Base-by-base conservation (phyloP, 92 coral and sea anemone species). In the Actinernus sp. region DNA sequence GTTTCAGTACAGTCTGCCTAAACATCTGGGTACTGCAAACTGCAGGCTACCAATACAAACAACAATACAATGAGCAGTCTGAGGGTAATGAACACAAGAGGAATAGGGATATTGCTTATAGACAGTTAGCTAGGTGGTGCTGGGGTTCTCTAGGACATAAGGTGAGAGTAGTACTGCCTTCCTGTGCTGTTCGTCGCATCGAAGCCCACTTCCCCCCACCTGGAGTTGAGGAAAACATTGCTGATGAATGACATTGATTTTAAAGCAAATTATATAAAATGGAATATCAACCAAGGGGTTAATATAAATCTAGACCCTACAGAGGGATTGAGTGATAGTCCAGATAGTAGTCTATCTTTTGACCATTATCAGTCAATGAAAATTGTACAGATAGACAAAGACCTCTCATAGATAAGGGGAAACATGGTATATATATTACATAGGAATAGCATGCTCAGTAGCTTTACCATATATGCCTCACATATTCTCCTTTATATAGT, bases 31-130 rank as follows among this genome's bases (percentile, higher is more conserved):
- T 67, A 3, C 45, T 67, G 16, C 26, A 23, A 17, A 37, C 52
- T 8, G 73, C 73, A 31, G 48, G 73, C 59, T 50, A 46, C 2
- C 61, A 65, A 21, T 65, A 49, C 49, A 65, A 65, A 27, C 60
- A 67, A 55, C 63, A 57, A 21, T 67, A 67, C 32, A 13, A 24
- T 12, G 59, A 49, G 17, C 16, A 40, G 8, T 52, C 31, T 32
- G 51, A 36, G 19, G 63, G 51, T 16, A 33, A 48, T 3, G 49
- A 67, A 49, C 63, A 51, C 26, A 67, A 67, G 21, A 32, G 24
- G 39, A 30, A 53, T 24, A 40, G 77, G 17, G 65, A 70, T 69
- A 56, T 70, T 33, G 77, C 77, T 31, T 70, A 70, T 23, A 47
- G 44, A 9, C 76, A 68, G 31, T 43, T 55, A 10, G 65, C 47